Base-by-base conservation (phyloP, 2,113 vertebrate species). In the Orcinus orca region DNA sequence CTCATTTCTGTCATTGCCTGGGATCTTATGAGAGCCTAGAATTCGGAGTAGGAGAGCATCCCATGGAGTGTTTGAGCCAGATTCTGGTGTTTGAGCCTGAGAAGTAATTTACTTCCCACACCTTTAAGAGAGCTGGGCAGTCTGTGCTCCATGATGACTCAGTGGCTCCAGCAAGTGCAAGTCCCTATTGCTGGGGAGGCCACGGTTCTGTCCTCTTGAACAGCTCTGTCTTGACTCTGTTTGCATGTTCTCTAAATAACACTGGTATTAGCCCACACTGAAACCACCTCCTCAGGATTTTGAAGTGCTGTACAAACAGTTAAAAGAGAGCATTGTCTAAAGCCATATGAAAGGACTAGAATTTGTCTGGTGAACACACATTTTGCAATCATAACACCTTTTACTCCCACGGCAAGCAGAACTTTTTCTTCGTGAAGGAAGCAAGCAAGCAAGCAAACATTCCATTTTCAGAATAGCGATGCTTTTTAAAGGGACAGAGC, bases 381-480 rank as follows among this genome's bases (percentile, higher is more conserved):
- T 93, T 98, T 97, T 96, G 50, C 62, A 84, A n/a, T 93, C 84
- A 47, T 97, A 93, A 97, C 93, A 97, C 65, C 88, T 96, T 97
- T 97, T 92, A 90, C 93, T 97, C 95, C 96, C 50, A 95, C 82
- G 3, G 38, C 79, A 88, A 97, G 83, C 50, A 95, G 79, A 97
- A 97, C 95, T 84, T 97, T 97, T 95, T 97, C 91, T 97, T 97
- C 93, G 85, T 86, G 68, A 88, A 95, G 74, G 60, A 95, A 93
- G 90, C 55, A 90, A 38, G 38, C 55, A 90, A 38, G 38, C 38
- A 38, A 95, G 87, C 65, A 97, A 97, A 92, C 67, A 88, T 94
- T 97, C 96, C 41, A 87, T 94, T 97, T 92, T 77, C 20, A 58
- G 77, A 83, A 95, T 95, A 93, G 93, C 62, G 31, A 95, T 62